Evolutionary conservation across 1,140 invertebrate species (phyloP).

Genomic region (Phymastichus coffea): DNA sequence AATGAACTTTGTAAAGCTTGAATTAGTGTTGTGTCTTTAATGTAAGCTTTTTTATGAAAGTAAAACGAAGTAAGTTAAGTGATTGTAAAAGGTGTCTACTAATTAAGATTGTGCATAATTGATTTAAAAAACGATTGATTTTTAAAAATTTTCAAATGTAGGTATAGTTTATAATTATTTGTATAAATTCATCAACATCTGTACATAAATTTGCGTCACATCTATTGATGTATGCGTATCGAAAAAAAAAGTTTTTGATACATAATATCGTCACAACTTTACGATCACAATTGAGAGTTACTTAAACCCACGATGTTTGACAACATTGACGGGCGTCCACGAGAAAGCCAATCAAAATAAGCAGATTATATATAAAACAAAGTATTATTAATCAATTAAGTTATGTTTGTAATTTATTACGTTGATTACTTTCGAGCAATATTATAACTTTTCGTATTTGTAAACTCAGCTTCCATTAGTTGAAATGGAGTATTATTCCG

Average conservation of each 20-base stretch:
- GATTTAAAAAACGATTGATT: not conserved
- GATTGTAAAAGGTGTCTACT: no score
- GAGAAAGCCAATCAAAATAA: no score
- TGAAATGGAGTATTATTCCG: constrained; percentile 16
- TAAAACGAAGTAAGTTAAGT: no score
- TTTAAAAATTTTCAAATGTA: not conserved
- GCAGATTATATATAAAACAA: no score
- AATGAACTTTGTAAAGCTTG: not conserved
- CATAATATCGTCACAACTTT: no score
- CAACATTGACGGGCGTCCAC: no score
- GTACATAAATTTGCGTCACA: not conserved
- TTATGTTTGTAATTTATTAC: not conserved
- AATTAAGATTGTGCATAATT: not conserved
- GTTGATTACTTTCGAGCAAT: constrained; percentile 34
- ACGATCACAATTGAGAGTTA: no score
- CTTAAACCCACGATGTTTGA: no score
- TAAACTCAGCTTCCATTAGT: constrained; percentile 26
- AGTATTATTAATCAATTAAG: constrained; percentile 9
- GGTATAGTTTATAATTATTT: no score
- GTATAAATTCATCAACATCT: constrained; percentile 1
- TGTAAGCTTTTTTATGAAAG: no score
- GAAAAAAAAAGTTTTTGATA: not conserved
- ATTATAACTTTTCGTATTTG: constrained; percentile 35
- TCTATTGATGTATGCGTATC: constrained; percentile 3
- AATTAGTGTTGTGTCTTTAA: not conserved